Base-by-base conservation (phyloP, 2,113 vertebrate genomes). In the Xyrauchen texanus region DNA sequence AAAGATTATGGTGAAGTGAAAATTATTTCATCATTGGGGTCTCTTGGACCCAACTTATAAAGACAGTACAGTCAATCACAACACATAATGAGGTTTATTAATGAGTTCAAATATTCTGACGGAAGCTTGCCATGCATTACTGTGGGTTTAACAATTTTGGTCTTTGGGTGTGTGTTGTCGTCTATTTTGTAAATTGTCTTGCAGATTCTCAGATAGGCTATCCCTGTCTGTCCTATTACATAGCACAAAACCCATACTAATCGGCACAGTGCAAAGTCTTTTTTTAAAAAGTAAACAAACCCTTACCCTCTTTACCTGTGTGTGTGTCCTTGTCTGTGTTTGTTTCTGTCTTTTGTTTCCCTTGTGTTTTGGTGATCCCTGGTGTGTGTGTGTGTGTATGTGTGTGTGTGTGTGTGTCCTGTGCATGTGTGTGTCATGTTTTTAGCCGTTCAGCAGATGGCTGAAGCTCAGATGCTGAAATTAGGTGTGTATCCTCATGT, bases 381-480 rank as follows among this genome's bases (percentile, higher is more conserved):
- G 21, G 21, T 34, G 21, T 34, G 21, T 34, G 21, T 34, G 21
- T 34, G 21, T 34, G 21, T 34, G 21, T 34, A 3, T 34, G 21
- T 34, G 21, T 34, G 69, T 75, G 44, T 73, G 12, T 81, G 68
- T 70, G 57, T 62, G 7, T 62, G 44, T 45, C 46, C 44, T 79
- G 68, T 79, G 69, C 66, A 51, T 75, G 64, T 66, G n/a, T 69
- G 63, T 81, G 62, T 79, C 65, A 65, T 84, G 82, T 72, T 86
- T 88, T 52, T 91, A 98, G 97, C 96, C 3, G 93, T 99, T 88
- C 97, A 98, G 93, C 95, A 96, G 92, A 95, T 99, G 72, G 96
- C 96, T 72, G 95, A 98, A 89, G 95, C 96, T 80, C 96, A 98
- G 84, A 91, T 98, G 94, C 95, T 95, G 93, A 89, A 95, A 85